Evolutionary conservation across 2,888 invertebrate genomes (phyloP).

Genomic region (Syrphus vitripennis): DNA sequence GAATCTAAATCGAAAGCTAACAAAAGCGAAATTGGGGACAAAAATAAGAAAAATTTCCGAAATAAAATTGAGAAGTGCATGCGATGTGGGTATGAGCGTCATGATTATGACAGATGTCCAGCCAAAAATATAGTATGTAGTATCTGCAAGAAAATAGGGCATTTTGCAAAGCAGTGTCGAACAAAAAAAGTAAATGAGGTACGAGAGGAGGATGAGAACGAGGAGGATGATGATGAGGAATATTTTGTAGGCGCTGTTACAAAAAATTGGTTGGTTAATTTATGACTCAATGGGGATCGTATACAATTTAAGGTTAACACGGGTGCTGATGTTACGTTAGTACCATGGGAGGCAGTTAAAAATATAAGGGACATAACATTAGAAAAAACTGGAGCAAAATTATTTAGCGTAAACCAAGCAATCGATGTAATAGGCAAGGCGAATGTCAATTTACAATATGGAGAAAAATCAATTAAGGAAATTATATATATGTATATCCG

Average conservation of each 20-base stretch:
- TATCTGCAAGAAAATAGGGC: not conserved
- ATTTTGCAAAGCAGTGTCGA: conserved; percentile 2
- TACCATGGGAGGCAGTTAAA: conserved; percentile 5
- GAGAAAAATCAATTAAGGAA: not conserved
- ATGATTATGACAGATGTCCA: conserved; percentile 11
- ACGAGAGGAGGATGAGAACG: not conserved
- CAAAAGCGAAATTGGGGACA: too few species aligned
- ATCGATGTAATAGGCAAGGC: too few species aligned
- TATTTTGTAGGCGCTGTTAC: conserved; percentile 23
- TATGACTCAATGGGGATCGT: conserved; percentile 16
- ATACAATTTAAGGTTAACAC: conserved; percentile 16
- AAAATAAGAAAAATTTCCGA: not conserved
- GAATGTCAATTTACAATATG: not conserved
- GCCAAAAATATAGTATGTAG: not conserved
- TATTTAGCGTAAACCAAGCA: too few species aligned
- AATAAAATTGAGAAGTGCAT: not conserved
- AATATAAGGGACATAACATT: too few species aligned
- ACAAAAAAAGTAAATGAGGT: conserved; percentile 5
- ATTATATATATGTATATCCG: not conserved
- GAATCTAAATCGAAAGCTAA: too few species aligned
- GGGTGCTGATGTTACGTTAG: conserved; percentile 12
- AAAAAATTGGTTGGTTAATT: conserved; percentile 10
- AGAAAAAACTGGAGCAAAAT: too few species aligned
- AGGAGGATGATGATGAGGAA: not conserved
- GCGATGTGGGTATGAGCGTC: conserved; percentile 27